Base-by-base conservation (phyloP, 1,140 invertebrate genomes). In the Neotoxoptera formosana region DNA sequence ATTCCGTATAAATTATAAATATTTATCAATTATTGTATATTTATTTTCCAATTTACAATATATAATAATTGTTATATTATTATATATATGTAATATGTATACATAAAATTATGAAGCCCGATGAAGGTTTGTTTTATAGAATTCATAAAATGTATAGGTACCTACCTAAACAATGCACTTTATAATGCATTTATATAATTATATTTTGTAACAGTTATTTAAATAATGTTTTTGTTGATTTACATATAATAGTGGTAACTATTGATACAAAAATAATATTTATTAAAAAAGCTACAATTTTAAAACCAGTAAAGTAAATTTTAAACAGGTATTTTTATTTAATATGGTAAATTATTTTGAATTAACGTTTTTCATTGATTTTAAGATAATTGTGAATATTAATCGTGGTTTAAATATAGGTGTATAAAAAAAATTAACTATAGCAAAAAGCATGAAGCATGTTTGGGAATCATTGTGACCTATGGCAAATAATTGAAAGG, bases 401-500 rank as follows among this genome's bases (percentile, higher is more conserved):
- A 41, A 47, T 41, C 41, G 21, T 34, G 14, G 41, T 86, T 86
- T n/a, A n/a, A 4, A 4, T n/a, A n/a, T n/a, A n/a, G 14, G 30
- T n/a, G 34, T 11, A 41, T 60, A 45, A 20, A 56, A 11, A 41
- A n/a, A 21, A 25, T 90, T 53, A 89, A 23, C 1, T 34, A 41
- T 8, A 67, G 34, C 41, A n/a, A 20, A 45, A n/a, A 67, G 21
- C n/a, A 20, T 6, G 20, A 20, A 21, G 56, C 4, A 25, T 90
- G 81, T 93, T 93, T 93, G 91, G 76, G 91, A 93, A 93, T 53
- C 91, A 93, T 84, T 93, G 91, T 93, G 60, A 81, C 81, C 91
- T 93, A 93, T 93, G 91, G 76, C 4, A 84, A 93, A 92, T 86
- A 92, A 86, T 86, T 93, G 91, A 93, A 93, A 93, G 91, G 91